Evolutionary conservation across 2,888 invertebrate species (phyloP).

Genomic region (Drosophila basisetae): DNA sequence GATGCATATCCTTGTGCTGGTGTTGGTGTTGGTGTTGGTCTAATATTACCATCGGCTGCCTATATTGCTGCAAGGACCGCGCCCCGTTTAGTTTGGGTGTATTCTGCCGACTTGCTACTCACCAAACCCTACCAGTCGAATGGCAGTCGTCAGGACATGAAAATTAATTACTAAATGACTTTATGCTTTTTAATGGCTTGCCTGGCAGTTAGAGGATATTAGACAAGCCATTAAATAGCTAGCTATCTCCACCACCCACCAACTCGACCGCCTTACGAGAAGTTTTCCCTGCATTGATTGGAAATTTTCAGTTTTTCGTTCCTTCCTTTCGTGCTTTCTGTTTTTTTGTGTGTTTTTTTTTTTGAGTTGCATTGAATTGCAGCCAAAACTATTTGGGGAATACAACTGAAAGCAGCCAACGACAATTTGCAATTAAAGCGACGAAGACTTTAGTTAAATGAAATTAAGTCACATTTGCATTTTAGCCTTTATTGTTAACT

Average conservation of each 20-base stretch:
- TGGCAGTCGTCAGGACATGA: conserved; percentile 63
- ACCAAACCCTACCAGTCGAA: conserved; percentile 3
- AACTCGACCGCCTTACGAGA: conserved; percentile 9
- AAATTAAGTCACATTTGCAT: not conserved
- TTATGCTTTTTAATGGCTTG: conserved; percentile 79
- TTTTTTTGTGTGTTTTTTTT: conserved; percentile 1
- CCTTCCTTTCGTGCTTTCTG: not conserved
- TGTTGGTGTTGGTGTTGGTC: conserved; percentile 24
- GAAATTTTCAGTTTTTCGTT: conserved; percentile 20
- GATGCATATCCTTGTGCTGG: conserved; percentile 25
- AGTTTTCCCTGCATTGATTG: conserved; percentile 40
- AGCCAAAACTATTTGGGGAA: not conserved
- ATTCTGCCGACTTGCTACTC: not conserved
- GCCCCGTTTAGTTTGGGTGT: conserved; percentile 40
- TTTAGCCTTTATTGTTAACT: conserved; percentile 3
- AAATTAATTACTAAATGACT: conserved; percentile 81
- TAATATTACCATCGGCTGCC: conserved; percentile 41
- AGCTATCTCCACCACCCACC: conserved; percentile 32
- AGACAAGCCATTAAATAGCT: conserved; percentile 78
- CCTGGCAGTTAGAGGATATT: conserved; percentile 78
- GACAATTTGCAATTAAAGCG: conserved; percentile 34
- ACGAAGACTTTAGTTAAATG: not conserved
- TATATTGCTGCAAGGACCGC: conserved; percentile 35
- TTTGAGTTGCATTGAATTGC: conserved; percentile 20
- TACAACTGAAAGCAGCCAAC: not conserved